Evolutionary conservation across 2,888 invertebrate genomes (phyloP).

Genomic region (Frankliniella fusca): DNA sequence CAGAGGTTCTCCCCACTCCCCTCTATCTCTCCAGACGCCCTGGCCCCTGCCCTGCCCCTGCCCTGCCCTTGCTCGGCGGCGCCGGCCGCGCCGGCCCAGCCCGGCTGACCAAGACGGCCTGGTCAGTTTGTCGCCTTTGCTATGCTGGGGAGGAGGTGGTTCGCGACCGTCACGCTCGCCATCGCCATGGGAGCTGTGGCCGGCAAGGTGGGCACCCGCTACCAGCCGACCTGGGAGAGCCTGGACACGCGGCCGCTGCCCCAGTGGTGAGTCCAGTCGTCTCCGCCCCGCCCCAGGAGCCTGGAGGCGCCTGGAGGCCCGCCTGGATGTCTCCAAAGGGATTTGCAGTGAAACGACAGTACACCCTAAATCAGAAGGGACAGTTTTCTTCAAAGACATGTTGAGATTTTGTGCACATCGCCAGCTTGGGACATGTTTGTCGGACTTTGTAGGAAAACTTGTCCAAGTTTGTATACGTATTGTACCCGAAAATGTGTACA

Average conservation of each 20-base stretch:
- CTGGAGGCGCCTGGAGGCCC: not conserved
- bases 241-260: conserved; percentile 79
- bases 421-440: too few species aligned
- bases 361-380: too few species aligned
- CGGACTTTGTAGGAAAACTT: too few species aligned
- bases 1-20: not conserved
- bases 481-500: too few species aligned
- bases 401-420: too few species aligned
- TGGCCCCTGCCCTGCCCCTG: not conserved
- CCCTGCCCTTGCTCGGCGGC: too few species aligned
- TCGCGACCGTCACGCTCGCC: not conserved
- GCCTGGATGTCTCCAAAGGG: not conserved
- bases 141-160: not conserved
- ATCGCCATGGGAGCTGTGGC: not conserved
- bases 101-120: not conserved
- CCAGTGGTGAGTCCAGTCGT: conserved; percentile 54
- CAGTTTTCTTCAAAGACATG: too few species aligned
- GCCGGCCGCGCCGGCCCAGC: too few species aligned
- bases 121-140: not conserved
- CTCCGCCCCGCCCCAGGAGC: not conserved
- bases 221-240: conserved; percentile 75
- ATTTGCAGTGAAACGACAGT: too few species aligned
- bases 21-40: conserved; percentile 2
- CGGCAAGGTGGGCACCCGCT: conserved; percentile 43
- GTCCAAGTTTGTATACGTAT: too few species aligned